phyloP scores from a whole-genome alignment of 1,140 invertebrate species.

The Aphis gossypii region DNA sequence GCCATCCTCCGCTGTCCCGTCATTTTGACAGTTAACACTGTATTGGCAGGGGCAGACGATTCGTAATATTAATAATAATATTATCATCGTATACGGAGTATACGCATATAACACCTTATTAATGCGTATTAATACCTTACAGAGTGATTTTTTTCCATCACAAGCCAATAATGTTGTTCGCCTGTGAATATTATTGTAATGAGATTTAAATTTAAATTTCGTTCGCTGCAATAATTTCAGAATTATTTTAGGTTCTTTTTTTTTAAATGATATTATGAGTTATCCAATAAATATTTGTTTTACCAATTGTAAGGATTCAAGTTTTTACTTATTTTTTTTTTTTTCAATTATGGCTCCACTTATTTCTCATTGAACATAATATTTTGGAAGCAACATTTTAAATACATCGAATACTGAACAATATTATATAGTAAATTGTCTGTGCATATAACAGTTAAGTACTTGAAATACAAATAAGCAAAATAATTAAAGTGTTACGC shows the following conservation, averaged over 20 bases:
- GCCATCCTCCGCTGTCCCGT: neutral
- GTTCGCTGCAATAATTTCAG: neutral
- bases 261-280: neutral
- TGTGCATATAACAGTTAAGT: neutral
- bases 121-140: neutral
- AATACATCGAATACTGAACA: neutral
- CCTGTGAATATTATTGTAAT: neutral
- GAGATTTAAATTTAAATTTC: neutral
- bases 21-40: neutral
- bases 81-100: neutral
- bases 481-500: no score
- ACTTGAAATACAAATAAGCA: neutral
- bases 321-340: neutral
- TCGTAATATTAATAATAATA: neutral
- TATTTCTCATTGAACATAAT: neutral
- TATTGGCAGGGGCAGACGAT: neutral
- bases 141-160: neutral
- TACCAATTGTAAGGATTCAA: neutral
- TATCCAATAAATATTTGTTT: neutral
- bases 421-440: neutral
- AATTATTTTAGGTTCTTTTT: neutral
- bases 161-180: neutral
- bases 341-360: neutral
- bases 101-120: neutral
- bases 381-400: neutral